Base-by-base conservation (phyloP, 2,888 invertebrate species). In the Neoascia interrupta region DNA sequence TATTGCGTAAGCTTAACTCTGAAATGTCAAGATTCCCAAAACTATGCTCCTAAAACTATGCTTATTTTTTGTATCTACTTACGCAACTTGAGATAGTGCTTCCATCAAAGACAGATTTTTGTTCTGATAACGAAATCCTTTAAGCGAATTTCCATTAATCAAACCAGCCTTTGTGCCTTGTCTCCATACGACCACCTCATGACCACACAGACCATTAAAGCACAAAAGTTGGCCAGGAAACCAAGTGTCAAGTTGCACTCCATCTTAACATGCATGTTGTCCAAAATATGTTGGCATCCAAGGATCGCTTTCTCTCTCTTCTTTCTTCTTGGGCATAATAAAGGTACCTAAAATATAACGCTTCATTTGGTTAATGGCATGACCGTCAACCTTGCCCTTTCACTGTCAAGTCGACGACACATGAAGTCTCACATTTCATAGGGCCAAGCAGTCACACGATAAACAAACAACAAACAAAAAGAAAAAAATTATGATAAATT, bases 341-440 rank as follows among this genome's bases (percentile, higher is more conserved):
- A 58, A 58, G 45, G 49, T 49, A 61, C 60, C 15, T 4, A 8
- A 28, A 47, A 26, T 13, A 26, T 15, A 15, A 34, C 21, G 10
- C 47, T 3, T 13, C 45, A 37, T 66, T 28, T 23, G 21, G 21
- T 58, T 23, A 28, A 37, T 45, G 54, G 37, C 19, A 36, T 31
- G 47, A 18, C 47, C 36, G 8, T 18, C 36, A 49, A 56, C 66
- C 66, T 41, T 58, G 58, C 18, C 75, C 51, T 69, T 69, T 69
- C 53, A 31, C 39, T 31, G 34, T 15, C 31, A 31, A n/a, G n/a
- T n/a, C 19, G 10, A 18, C 39, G 28, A 49, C 72, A 63, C 49
- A 26, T 36, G 23, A 36, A 23, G 13, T 47, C 23, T 37, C 21
- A 51, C 43, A 34, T 28, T 16, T 28, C 21, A 41, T 37, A 31